Conservation (phyloP, 2,797 vertebrate species). For the Girardinus metallicus region DNA sequence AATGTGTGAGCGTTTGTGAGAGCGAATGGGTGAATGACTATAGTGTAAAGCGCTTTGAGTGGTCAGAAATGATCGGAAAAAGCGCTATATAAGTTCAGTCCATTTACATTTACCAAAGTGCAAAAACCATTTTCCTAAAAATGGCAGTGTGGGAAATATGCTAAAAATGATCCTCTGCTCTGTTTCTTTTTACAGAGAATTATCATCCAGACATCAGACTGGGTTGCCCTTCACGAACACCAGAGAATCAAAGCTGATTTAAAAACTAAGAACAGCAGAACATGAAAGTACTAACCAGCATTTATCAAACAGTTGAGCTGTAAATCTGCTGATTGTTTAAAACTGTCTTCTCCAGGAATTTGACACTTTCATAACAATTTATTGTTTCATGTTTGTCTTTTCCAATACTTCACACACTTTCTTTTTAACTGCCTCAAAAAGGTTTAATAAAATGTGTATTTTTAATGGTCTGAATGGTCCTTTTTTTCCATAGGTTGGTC, state of each 20-base stretch:
- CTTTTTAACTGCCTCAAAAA: neutral
- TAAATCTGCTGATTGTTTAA: conserved; percentile 3
- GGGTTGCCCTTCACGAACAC: conserved; percentile 37
- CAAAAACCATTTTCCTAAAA: neutral
- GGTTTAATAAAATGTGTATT: neutral
- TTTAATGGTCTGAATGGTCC: neutral
- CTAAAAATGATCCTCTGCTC: neutral
- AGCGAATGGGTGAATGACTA: too few relatives aligned
- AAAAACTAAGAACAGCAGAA: neutral
- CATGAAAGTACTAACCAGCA: neutral
- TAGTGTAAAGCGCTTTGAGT: too few relatives aligned
- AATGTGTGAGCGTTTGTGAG: too few relatives aligned
- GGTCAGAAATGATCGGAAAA: too few relatives aligned
- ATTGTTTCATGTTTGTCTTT: neutral
- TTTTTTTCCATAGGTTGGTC: neutral
- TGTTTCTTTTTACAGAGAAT: conserved; percentile 48
- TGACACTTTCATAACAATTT: neutral
- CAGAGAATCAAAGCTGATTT: conserved; percentile 64
- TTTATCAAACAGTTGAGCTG: neutral
- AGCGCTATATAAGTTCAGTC: too few relatives aligned
- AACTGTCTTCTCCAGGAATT: neutral
- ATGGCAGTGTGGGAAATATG: neutral
- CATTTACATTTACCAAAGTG: neutral
- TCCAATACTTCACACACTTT: neutral
- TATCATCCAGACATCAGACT: conserved; percentile 63